A percentile compares a stretch with the other conserved stretches of the same genome.
Evolutionary conservation across 2,888 invertebrate species (phyloP).

Genomic region (Standfussiana lucernea): DNA sequence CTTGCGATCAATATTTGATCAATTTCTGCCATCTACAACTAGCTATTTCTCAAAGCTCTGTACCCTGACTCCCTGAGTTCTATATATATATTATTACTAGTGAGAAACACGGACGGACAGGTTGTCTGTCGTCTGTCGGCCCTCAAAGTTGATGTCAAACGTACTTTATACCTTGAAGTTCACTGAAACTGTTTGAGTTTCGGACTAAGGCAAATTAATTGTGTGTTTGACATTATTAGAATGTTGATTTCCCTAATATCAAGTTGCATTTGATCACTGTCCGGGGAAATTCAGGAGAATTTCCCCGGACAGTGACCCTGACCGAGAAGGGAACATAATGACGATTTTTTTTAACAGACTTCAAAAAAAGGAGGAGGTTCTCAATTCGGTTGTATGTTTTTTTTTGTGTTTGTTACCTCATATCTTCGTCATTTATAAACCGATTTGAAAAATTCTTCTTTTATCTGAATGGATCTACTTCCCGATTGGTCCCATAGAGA

Average conservation of each 20-base stretch:
- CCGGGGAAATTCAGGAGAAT: background rate
- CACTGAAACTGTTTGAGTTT: slow-evolving; percentile 13
- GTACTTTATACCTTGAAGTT: background rate
- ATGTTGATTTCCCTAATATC: background rate
- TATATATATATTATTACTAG: background rate
- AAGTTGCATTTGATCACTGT: background rate
- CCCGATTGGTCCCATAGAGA: too few relatives aligned
- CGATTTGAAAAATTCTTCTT: too few relatives aligned
- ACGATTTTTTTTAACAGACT: too few relatives aligned
- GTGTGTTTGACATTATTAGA: slow-evolving; percentile 1
- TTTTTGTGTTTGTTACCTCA: too few relatives aligned
- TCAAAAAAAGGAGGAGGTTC: too few relatives aligned
- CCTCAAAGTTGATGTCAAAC: slow-evolving; percentile 17
- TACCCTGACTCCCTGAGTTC: background rate
- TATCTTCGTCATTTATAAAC: too few relatives aligned
- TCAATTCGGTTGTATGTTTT: too few relatives aligned
- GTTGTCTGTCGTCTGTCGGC: background rate
- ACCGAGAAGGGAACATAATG: background rate
- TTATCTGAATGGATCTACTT: too few relatives aligned
- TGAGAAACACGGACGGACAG: background rate
- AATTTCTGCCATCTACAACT: background rate
- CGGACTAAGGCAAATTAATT: background rate
- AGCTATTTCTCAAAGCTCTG: background rate
- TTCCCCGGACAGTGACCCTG: too few relatives aligned
- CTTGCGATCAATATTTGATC: background rate